Evolutionary conservation across 1,140 invertebrate species (phyloP), one percentile per base, ranked within the genome.

Genomic region (Trypoxylus dichotomus): DNA sequence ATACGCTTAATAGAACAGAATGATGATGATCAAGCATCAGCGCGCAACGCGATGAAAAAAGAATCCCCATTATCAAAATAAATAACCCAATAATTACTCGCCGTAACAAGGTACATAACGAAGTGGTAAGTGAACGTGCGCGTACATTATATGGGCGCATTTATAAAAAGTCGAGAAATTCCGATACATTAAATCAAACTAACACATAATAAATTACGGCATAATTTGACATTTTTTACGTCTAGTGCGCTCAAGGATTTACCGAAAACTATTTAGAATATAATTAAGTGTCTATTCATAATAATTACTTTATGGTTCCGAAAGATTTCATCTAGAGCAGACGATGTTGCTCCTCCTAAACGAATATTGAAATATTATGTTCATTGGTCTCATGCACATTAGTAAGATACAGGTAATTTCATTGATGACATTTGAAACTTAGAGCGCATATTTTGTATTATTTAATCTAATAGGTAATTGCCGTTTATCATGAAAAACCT

Each of bases 41-140:
- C 11, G 60, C n/a, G 60, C 27, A 27, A 25, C 60, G n/a, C 60
- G 24, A 27, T 24, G n/a, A 24, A 68, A 68, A 68, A 68, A 68
- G 60, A 68, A 68, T 68, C 10, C 60, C 60, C 24, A 68, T 68
- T 68, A 68, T 68, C n/a, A 68, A 68, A 68, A 68, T 68, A 68
- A 68, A 68, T 68, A 68, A 68, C 60, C 60, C 60, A 68, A 68
- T 68, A 68, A 68, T 68, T 68, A 68, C 60, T 21, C 60, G 60
- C n/a, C 60, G 27, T 68, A 68, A 68, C 60, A 21, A 68, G 60
- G 60, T 68, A 21, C 25, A 68, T 68, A 68, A 68, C 21, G 60
- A 68, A 68, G 27, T 24, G 21, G 58, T 29, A 68, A 29, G n/a
- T 68, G 27, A 68, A 21, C n/a, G 27, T 27, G 21, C 60, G 27